Evolutionary conservation across 2,113 vertebrate species (phyloP), one percentile per base, ranked within the genome.

Genomic region (Anolis sagrei): DNA sequence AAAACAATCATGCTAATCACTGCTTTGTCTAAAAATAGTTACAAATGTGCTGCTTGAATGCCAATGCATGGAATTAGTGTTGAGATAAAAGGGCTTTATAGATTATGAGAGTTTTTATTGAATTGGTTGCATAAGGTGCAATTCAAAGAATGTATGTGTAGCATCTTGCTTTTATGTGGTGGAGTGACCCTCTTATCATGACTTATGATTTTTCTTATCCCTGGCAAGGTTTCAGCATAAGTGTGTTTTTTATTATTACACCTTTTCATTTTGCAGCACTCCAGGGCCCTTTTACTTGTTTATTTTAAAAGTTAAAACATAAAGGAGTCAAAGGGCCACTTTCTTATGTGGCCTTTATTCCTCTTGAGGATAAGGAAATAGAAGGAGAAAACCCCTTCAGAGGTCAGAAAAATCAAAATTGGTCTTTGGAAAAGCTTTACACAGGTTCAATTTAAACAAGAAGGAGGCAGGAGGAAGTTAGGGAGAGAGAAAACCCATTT

Each of bases 261-360:
- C 39, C 87, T 75, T 76, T 90, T 58, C 0, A 80, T 91, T 94
- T 91, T 87, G 84, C 16, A 89, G 75, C 58, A 54, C 76, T 93
- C 29, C n/a, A 85, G 85, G 80, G 82, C 78, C 21, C 88, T 90
- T 58, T 91, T 81, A 81, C 39, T 83, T 80, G 39, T 79, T 66
- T n/a, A 25, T 80, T 79, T 73, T 82, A 32, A 70, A 70, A 88
- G 25, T 81, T 90, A 78, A 91, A 92, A 86, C 0, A 72, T 86
- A 7, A 90, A 91, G 76, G 81, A 34, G 23, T 69, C 83, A 80
- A 91, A 94, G 87, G 64, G 77, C 75, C 1, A 2, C 39, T 93
- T 92, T 93, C 80, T 89, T 90, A 79, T 88, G 11, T 93, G 82
- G 44, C 72, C 77, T 91, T 84, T 92, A 77, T 87, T 89, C 76